Conservation (phyloP, 2,888 invertebrate species). For the Athalia rosae region DNA sequence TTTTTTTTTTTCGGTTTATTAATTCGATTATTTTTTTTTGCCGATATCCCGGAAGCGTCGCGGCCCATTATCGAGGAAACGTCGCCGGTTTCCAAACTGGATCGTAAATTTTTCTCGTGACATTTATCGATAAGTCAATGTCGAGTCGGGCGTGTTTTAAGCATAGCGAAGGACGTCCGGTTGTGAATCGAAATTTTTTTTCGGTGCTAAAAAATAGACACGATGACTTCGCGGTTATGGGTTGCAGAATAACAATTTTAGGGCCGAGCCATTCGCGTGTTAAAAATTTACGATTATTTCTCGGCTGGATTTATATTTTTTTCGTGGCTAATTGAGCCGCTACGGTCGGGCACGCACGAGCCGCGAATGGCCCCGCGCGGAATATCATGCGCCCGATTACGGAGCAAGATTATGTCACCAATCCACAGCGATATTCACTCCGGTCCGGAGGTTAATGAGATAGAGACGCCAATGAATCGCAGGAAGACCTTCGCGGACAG, state of each 20-base stretch:
- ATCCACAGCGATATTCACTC: constrained; percentile 12
- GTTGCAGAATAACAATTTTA: constrained; percentile 11
- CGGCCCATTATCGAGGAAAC: constrained; percentile 9
- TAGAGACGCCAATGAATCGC: background rate
- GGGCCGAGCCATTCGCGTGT: background rate
- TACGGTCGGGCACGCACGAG: constrained; percentile 26
- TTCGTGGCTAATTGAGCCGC: constrained; percentile 21
- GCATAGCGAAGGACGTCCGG: constrained; percentile 12
- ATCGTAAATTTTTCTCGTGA: constrained; percentile 24
- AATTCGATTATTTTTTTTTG: background rate
- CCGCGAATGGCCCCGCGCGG: constrained; percentile 26
- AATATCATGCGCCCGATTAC: constrained; percentile 13
- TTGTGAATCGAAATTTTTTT: background rate
- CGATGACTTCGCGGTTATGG: constrained; percentile 14
- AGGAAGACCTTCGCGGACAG: constrained; percentile 7
- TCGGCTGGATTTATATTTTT: constrained; percentile 28
- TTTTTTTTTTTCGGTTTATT: no score
- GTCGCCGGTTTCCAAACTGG: constrained; percentile 15
- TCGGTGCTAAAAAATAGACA: background rate
- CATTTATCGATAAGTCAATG: constrained; percentile 29
- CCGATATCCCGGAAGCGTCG: background rate
- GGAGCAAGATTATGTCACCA: constrained; percentile 15
- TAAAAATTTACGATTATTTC: constrained; percentile 18
- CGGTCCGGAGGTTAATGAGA: background rate
- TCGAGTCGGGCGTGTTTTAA: background rate